These are phyloP conservation scores for Sarcophaga variegata DNA, from an alignment of 2,888 invertebrate species.

Conservation along the genomic window DNA sequence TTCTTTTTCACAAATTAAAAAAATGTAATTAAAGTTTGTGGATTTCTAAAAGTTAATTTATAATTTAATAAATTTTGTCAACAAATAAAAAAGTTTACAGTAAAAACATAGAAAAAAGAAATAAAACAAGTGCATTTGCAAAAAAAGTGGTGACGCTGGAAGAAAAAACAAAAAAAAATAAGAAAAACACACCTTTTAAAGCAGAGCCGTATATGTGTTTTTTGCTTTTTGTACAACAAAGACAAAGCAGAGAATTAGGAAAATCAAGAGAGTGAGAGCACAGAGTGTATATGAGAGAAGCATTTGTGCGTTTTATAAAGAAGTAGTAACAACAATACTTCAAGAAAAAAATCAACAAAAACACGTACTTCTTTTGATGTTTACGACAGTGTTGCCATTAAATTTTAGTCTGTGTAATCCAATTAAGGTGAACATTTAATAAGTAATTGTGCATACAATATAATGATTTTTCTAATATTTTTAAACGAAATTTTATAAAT, in stretches of 20 bases:
- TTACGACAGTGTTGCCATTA: not conserved
- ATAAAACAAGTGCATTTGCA: constrained; percentile 66
- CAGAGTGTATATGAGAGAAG: constrained; percentile 35
- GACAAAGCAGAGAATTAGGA: constrained; percentile 6
- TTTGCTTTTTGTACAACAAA: constrained; percentile 56
- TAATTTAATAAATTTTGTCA: not conserved
- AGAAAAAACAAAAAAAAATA: constrained; percentile 37
- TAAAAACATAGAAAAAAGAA: constrained; percentile 4
- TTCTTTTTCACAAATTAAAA: constrained; percentile 17
- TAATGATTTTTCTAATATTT: no score
- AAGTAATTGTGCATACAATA: no score
- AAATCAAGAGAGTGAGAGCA: constrained; percentile 13
- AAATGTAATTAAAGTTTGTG: constrained; percentile 12
- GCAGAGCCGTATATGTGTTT: constrained; percentile 41
- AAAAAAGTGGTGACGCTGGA: constrained; percentile 69
- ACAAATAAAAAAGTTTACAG: constrained; percentile 13
- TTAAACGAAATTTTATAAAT: no score
- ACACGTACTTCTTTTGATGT: constrained; percentile 13
- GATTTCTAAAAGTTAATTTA: not conserved
- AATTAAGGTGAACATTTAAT: no score
- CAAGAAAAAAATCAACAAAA: constrained; percentile 12
- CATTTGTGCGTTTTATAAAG: not conserved
- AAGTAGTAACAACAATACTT: constrained; percentile 27
- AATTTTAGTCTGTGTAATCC: not conserved
- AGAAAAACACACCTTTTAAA: constrained; percentile 42